Evolutionary conservation across 1,140 invertebrate species (phyloP).

Genomic region (Drosophila sulfurigaster): DNA sequence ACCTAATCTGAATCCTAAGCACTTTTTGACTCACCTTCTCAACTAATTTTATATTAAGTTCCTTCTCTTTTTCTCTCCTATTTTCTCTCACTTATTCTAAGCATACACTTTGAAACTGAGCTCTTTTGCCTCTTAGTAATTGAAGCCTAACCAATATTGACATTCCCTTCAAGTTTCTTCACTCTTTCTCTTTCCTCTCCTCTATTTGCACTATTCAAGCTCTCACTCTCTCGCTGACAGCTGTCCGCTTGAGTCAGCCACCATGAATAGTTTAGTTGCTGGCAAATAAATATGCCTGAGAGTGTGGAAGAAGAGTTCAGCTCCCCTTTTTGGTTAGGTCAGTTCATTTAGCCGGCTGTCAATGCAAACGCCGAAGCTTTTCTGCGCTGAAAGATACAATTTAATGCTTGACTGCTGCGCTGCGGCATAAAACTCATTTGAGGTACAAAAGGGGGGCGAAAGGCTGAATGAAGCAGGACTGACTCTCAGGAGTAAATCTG

Average conservation of each 20-base stretch:
- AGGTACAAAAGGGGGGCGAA: background rate
- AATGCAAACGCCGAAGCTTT: conserved; percentile 57
- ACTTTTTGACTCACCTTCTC: too few species aligned
- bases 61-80: background rate
- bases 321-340: conserved; percentile 3
- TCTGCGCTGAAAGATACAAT: conserved; percentile 70
- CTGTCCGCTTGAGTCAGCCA: background rate
- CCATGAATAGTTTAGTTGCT: conserved; percentile 10
- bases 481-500: conserved; percentile 35
- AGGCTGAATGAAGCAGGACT: background rate
- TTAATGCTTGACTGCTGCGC: conserved; percentile 72
- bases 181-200: background rate
- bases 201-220: background rate
- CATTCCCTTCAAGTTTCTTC: background rate
- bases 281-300: conserved; percentile 30
- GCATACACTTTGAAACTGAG: background rate
- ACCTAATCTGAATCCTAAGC: too few species aligned
- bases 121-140: background rate
- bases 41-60: too few species aligned
- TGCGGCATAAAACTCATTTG: conserved; percentile 58
- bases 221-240: conserved; percentile 4
- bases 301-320: background rate
- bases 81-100: background rate
- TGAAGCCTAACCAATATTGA: conserved; percentile 4
- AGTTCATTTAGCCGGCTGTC: conserved; percentile 46